phyloP scores from a whole-genome alignment of 2,113 vertebrate species.

The Myrmecobius fasciatus region DNA sequence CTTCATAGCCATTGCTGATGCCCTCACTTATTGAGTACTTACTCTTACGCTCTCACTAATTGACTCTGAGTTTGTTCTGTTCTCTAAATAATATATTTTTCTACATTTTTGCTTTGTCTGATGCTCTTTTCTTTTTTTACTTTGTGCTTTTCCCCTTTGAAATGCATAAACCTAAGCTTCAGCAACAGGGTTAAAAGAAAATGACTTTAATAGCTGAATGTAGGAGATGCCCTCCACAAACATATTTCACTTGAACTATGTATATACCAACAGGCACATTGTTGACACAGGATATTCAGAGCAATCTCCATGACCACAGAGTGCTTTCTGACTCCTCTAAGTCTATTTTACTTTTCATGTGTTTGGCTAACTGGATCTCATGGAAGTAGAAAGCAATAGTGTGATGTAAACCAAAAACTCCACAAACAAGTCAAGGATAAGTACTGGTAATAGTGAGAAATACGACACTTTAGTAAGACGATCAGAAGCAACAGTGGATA shows the following conservation, averaged over 20 bases:
- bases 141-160: constrained; percentile 39
- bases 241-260: constrained; percentile 5
- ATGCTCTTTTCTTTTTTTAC: constrained; percentile 60
- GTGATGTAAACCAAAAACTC: not conserved
- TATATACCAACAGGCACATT: not conserved
- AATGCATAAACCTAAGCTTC: constrained; percentile 43
- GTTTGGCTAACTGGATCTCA: constrained; percentile 11
- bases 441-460: not conserved
- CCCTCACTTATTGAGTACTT: constrained; percentile 10
- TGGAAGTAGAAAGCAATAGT: constrained; percentile 17
- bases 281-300: constrained; percentile 12
- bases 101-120: constrained; percentile 26
- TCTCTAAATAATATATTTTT: constrained; percentile 53
- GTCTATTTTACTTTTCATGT: constrained; percentile 22
- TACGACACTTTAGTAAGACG: not conserved
- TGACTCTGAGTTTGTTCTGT: constrained; percentile 38
- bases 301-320: constrained; percentile 28
- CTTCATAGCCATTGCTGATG: not conserved
- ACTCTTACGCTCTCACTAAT: constrained; percentile 6
- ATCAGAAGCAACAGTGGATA: not conserved
- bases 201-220: constrained; percentile 41
- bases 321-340: constrained; percentile 22
- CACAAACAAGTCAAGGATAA: constrained; percentile 25
- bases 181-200: constrained; percentile 67
- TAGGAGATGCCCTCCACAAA: constrained; percentile 30